These are phyloP conservation scores for Ophonus ardosiacus DNA, from an alignment of 2,888 invertebrate genomes.

Conservation along the genomic window DNA sequence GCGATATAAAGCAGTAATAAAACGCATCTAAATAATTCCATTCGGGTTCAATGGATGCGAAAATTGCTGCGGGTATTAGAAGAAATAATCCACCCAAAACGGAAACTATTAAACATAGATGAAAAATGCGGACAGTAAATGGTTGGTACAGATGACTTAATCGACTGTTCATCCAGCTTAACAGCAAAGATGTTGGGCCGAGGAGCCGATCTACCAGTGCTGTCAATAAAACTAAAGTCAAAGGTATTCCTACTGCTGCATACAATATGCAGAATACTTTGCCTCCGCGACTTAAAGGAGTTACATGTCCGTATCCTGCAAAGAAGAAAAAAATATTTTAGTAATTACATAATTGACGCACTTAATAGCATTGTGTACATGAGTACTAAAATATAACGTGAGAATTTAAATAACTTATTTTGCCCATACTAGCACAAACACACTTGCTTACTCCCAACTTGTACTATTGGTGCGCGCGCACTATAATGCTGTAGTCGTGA, in stretches of 20 bases:
- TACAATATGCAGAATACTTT: conserved; percentile 93
- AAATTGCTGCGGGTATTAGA: conserved; percentile 86
- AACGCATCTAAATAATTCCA: conserved; percentile 93
- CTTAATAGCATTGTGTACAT: background rate
- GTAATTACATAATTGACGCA: background rate
- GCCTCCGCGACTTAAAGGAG: conserved; percentile 90
- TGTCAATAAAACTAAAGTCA: conserved; percentile 89
- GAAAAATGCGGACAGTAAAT: conserved; percentile 86
- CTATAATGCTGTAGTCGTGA: too few species aligned
- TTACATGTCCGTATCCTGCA: conserved; percentile 92
- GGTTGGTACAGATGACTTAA: conserved; percentile 86
- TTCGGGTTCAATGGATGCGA: conserved; percentile 86
- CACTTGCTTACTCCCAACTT: too few species aligned
- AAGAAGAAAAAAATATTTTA: background rate
- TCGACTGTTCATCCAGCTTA: conserved; percentile 83
- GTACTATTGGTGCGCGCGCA: too few species aligned
- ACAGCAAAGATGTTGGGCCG: conserved; percentile 84
- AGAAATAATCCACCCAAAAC: conserved; percentile 81
- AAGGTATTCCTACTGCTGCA: conserved; percentile 90
- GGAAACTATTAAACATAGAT: conserved; percentile 82
- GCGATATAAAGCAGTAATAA: conserved; percentile 94
- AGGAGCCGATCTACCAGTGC: conserved; percentile 90
- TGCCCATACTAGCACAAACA: too few species aligned
- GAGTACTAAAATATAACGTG: too few species aligned
- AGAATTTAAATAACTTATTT: too few species aligned